phyloP scores from a whole-genome alignment of 2,797 vertebrate species.

The Chiloscyllium punctatum region DNA sequence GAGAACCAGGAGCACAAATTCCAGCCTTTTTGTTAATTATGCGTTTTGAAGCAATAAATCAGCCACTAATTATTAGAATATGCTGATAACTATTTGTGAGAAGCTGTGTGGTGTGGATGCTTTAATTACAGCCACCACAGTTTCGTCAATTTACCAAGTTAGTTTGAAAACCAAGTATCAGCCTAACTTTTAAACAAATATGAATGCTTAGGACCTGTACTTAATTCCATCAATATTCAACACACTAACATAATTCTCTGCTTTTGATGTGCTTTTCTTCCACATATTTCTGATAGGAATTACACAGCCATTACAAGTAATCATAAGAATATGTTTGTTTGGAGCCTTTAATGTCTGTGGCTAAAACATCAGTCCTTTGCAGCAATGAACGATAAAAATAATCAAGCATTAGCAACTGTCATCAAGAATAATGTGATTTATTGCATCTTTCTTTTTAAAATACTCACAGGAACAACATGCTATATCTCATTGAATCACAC shows the following conservation, averaged over 20 bases:
- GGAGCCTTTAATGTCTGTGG: background rate
- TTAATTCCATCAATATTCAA: background rate
- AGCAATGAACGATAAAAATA: background rate
- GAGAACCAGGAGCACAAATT: constrained; percentile 9
- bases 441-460: background rate
- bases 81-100: constrained; percentile 14
- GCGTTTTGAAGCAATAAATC: background rate
- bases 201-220: background rate
- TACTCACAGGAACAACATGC: background rate
- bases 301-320: background rate
- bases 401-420: background rate
- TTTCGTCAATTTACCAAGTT: background rate
- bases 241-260: background rate
- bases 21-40: constrained; percentile 11
- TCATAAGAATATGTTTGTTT: background rate
- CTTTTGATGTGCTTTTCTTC: background rate
- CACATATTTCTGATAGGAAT: background rate
- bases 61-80: constrained; percentile 19
- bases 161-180: background rate
- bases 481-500: background rate
- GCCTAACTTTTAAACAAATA: background rate
- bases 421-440: constrained; percentile 5
- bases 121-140: background rate
- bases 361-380: background rate
- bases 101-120: background rate